Base-by-base conservation (phyloP, 2,113 vertebrate species). In the Tricholaema leucomelas region DNA sequence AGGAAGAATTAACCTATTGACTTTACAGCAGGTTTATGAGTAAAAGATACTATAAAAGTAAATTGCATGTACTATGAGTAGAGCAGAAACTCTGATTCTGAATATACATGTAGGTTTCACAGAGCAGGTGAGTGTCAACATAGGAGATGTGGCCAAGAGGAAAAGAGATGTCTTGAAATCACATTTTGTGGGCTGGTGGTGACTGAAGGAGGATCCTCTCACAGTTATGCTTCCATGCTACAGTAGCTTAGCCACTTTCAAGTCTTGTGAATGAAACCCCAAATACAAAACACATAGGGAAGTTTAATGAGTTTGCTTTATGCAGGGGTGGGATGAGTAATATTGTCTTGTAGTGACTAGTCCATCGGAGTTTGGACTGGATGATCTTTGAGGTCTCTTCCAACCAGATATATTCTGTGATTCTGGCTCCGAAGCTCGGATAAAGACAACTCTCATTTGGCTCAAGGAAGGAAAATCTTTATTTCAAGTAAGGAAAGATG, bases 271-370 rank as follows among this genome's bases (percentile, higher is more conserved):
- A 91, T 75, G 65, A 95, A 95, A 88, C 48, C 58, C 70, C 88
- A 91, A 92, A 95, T 24, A 91, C 72, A 95, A 92, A 90, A 88
- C 91, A 92, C 77, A 91, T 69, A 83, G 69, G 78, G 61, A 92
- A 86, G 76, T 90, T 87, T 86, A 92, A 94, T 75, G 61, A 60
- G 48, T 54, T 93, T 83, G 70, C 88, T 95, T 92, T 92, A 81
- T 67, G 61, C 65, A 90, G 13, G 60, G 72, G 14, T 88, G 44
- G 48, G 82, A 85, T 94, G 79, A 88, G 76, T 81, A 90, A 93
- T 81, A 50, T 24, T 50, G 23, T 25, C 23, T 24, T 50, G 23
- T 50, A 50, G 23, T 50, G 48, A 50, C 48, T 50, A 50, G 23
- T 48, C 46, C 46, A 48, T 23, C 21, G 21, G 23, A 48, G 46